Evolutionary conservation across 2,888 invertebrate species (phyloP).

Genomic region (Acronicta psi): DNA sequence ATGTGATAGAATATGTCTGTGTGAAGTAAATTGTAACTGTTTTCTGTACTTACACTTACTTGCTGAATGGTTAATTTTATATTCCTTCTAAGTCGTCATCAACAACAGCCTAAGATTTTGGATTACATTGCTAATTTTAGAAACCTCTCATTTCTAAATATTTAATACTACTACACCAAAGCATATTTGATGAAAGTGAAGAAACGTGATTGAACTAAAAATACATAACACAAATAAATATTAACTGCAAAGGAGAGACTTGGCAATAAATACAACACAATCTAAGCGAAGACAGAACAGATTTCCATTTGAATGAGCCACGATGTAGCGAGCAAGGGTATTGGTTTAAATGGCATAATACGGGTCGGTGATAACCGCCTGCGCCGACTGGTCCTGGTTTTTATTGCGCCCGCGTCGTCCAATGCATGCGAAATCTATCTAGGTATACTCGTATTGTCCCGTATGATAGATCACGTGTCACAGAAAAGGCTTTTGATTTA

Average conservation of each 20-base stretch:
- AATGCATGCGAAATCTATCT: conserved; percentile 10
- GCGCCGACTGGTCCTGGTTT: conserved; percentile 46
- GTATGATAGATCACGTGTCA: not conserved
- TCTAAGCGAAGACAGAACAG: conserved; percentile 1
- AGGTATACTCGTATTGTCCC: not conserved
- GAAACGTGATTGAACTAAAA: not conserved
- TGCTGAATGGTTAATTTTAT: too few relatives aligned
- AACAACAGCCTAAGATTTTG: too few relatives aligned
- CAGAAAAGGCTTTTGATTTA: not conserved
- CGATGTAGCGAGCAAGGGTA: conserved; percentile 9
- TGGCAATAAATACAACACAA: not conserved
- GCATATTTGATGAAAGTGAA: too few relatives aligned
- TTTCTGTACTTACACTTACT: not conserved
- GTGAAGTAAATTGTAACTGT: too few relatives aligned
- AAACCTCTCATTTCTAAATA: too few relatives aligned
- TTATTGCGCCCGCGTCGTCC: conserved; percentile 34
- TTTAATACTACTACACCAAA: too few relatives aligned
- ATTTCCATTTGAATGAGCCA: conserved; percentile 10
- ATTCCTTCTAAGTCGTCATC: too few relatives aligned
- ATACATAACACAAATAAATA: not conserved
- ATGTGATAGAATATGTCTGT: not conserved
- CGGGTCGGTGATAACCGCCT: conserved; percentile 20
- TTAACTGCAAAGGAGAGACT: not conserved
- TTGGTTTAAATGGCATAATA: conserved; percentile 32
- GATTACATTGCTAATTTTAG: too few relatives aligned